Base-by-base conservation (phyloP, 2,797 vertebrate species). In the Coluber constrictor region DNA sequence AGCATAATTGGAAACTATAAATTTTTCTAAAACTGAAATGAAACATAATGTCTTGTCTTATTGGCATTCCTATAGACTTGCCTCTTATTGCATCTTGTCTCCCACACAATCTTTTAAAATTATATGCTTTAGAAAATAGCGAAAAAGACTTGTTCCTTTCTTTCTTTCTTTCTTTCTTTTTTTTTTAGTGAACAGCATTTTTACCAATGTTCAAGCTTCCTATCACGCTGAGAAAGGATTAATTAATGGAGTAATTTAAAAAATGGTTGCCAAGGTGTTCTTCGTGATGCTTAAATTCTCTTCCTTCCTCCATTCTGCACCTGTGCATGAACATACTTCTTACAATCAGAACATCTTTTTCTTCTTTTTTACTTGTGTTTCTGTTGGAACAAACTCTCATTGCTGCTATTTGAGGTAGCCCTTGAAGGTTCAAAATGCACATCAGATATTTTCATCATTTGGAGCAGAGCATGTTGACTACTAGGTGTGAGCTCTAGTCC, bases 171-270 rank as follows among this genome's bases (percentile, higher is more conserved):
- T 47, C 61, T 9, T 43, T 47, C 47, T 51, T 51, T 51, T 2
- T 47, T n/a, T 43, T 59, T 63, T 55, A 23, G 23, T n/a, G 59
- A 63, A 60, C 87, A 90, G 54, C 15, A 12, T 18, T 55, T 54
- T 86, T 93, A 86, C 56, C 51, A 20, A 25, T 27, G n/a, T 86
- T 54, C 20, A 92, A 55, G 59, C 47, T 47, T 51, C 61, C 29
- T 47, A 51, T 63, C 51, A 74, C 11, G 79, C 57, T 86, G 91
- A 74, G 89, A 93, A 90, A 63, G 60, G 60, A 88, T 91, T 89
- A 63, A 37, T 37, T 92, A 90, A 91, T 90, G 51, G 47, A 51
- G 47, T 90, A 93, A 94, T 91, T 93, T 83, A 92, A 94, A 74
- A 51, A 59, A 88, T 60, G 51, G 61, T 86, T 93, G 91, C 92